Evolutionary conservation across 2,113 vertebrate genomes (phyloP).

Genomic region (Strix aluco): DNA sequence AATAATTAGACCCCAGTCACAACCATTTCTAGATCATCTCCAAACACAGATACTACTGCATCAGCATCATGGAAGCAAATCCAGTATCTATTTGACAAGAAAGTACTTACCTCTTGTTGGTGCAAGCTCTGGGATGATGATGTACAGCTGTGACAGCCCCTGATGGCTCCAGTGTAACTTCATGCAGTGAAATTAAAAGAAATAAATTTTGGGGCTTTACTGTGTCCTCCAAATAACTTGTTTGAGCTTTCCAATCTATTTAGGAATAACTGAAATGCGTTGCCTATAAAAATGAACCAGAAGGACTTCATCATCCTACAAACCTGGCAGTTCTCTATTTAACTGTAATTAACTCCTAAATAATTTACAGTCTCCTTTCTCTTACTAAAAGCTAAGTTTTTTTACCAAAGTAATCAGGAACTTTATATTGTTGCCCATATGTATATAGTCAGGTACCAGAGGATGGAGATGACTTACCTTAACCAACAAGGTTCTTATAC

Average conservation of each 20-base stretch:
- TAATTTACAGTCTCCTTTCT: not conserved
- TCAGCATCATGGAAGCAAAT: not conserved
- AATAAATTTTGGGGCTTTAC: not conserved
- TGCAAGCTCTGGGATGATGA: not conserved
- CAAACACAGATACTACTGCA: not conserved
- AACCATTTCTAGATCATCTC: not conserved
- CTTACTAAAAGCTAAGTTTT: not conserved
- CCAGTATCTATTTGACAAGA: not conserved
- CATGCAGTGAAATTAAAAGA: not conserved
- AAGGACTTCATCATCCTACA: not conserved
- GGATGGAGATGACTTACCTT: not conserved
- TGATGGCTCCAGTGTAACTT: not conserved
- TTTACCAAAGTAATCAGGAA: not conserved
- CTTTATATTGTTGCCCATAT: not conserved
- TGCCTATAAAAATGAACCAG: not conserved
- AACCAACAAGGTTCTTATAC: not conserved
- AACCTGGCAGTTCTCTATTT: not conserved
- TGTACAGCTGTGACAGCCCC: not conserved
- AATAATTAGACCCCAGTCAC: not conserved
- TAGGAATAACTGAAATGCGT: not conserved
- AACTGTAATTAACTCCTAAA: not conserved
- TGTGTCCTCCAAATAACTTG: not conserved
- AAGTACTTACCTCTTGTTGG: not conserved
- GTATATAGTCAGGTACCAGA: not conserved
- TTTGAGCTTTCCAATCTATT: not conserved